These are phyloP conservation scores for Lypha dubia DNA, from an alignment of 2,888 invertebrate species.

Conservation along the genomic window DNA sequence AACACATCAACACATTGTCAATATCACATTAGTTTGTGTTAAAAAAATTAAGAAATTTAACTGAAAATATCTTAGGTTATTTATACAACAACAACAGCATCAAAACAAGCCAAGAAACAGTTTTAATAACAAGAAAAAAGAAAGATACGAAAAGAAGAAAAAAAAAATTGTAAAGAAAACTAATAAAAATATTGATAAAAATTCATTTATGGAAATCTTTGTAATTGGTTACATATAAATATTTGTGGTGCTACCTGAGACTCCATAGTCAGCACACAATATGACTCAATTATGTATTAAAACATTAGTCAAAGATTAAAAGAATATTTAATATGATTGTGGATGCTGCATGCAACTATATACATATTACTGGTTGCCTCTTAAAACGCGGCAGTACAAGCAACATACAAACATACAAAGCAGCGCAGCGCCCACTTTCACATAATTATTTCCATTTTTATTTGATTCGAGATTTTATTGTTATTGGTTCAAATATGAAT, in stretches of 20 bases:
- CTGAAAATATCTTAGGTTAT: constrained; percentile 63
- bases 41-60: constrained; percentile 12
- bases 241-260: constrained; percentile 70
- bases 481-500: constrained; percentile 30
- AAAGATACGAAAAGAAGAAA: constrained; percentile 7
- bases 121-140: constrained; percentile 9
- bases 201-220: constrained; percentile 56
- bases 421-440: constrained; percentile 62
- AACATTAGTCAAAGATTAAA: constrained; percentile 35
- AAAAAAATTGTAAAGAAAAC: neutral
- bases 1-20: constrained; percentile 62
- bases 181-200: constrained; percentile 40
- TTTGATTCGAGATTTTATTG: constrained; percentile 42
- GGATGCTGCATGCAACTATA: neutral
- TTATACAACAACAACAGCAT: neutral
- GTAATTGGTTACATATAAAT: constrained; percentile 69
- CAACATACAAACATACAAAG: constrained; percentile 3
- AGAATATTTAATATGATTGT: neutral
- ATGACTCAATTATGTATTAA: constrained; percentile 47
- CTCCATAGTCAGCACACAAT: constrained; percentile 31
- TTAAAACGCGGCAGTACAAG: neutral
- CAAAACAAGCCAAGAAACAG: constrained; percentile 8
- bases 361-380: neutral
- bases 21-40: constrained; percentile 21
- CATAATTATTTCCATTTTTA: constrained; percentile 38